Evolutionary conservation across 2,113 vertebrate genomes (phyloP).

Genomic region (Atractosteus spatula): DNA sequence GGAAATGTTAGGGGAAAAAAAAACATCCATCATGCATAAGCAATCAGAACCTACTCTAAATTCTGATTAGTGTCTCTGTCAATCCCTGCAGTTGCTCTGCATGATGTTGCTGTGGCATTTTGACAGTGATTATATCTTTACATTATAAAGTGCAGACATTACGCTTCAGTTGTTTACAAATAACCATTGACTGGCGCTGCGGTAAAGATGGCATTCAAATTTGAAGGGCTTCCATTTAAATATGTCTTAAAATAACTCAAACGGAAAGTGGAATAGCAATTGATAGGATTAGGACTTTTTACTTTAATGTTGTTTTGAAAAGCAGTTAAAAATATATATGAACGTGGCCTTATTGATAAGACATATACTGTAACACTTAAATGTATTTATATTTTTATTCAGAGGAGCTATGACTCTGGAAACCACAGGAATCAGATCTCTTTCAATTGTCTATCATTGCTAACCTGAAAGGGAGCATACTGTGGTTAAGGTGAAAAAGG

Average conservation of each 20-base stretch:
- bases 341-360: too few species aligned
- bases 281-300: too few species aligned
- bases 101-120: conserved; percentile 8
- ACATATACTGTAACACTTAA: too few species aligned
- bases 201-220: background rate
- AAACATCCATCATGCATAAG: conserved; percentile 24
- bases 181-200: conserved; percentile 6
- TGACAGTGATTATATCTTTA: conserved; percentile 33
- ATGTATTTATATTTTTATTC: too few species aligned
- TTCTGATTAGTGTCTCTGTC: conserved; percentile 16
- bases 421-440: too few species aligned
- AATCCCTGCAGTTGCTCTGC: background rate
- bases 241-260: background rate
- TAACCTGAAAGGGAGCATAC: too few species aligned
- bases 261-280: background rate
- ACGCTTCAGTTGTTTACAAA: conserved; percentile 25
- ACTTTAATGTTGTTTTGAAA: too few species aligned
- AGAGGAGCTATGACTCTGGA: too few species aligned
- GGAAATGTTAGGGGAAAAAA: background rate
- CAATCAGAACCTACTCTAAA: conserved; percentile 12
- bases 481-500: too few species aligned
- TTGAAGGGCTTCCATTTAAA: background rate
- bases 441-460: too few species aligned
- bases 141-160: conserved; percentile 17
- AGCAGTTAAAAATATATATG: too few species aligned